phyloP scores from a whole-genome alignment of 2,113 vertebrate genomes.

The Aramus guarauna region DNA sequence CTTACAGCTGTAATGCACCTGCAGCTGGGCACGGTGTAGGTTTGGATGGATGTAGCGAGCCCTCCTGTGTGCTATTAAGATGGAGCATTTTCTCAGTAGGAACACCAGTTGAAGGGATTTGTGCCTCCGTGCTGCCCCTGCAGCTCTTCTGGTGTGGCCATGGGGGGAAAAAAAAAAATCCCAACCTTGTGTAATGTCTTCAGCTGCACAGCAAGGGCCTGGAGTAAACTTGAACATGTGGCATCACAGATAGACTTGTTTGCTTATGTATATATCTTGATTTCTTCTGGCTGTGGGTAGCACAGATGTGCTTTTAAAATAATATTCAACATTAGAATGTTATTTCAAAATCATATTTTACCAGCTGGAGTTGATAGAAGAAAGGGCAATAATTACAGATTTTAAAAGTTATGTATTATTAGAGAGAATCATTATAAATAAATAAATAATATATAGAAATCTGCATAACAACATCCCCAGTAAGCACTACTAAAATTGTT shows the following conservation, averaged over 20 bases:
- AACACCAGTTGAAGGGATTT: constrained; percentile 4
- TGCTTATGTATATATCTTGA: not conserved
- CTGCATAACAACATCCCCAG: not conserved
- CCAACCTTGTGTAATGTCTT: not conserved
- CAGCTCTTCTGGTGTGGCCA: not conserved
- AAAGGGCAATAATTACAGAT: not conserved
- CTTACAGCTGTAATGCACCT: not conserved
- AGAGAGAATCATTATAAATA: not conserved
- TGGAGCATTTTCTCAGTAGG: not conserved
- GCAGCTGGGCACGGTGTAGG: not conserved
- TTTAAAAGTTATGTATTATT: not conserved
- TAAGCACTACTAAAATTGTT: not conserved
- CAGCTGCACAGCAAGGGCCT: not conserved
- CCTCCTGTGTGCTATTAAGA: not conserved
- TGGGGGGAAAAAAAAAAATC: not conserved
- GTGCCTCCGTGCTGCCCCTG: not conserved
- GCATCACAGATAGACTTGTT: not conserved
- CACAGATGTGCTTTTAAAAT: not conserved
- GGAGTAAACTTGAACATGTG: not conserved
- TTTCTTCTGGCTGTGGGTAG: not conserved
- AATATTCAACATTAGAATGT: not conserved
- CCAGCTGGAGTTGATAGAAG: not conserved
- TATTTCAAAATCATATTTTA: not conserved
- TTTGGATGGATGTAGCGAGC: not conserved
- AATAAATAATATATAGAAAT: not conserved